phyloP scores from a whole-genome alignment of 2,797 vertebrate genomes.

The Scarus forsteni region DNA sequence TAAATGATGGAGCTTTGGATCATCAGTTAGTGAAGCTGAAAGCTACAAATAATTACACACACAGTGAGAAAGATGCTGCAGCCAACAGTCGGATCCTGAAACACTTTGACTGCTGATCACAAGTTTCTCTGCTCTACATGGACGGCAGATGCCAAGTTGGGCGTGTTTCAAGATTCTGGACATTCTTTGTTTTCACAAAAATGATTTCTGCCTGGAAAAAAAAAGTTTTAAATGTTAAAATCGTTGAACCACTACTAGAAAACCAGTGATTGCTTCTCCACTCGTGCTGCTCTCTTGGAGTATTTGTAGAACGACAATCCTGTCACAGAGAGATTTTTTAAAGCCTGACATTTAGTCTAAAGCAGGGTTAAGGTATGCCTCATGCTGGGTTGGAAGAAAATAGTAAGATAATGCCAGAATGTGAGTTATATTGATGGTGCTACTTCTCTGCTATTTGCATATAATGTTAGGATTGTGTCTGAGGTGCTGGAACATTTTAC shows the following conservation, averaged over 20 bases:
- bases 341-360: slow-evolving; percentile 33
- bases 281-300: not conserved
- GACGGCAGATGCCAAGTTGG: slow-evolving; percentile 45
- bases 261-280: not conserved
- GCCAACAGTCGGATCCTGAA: slow-evolving; percentile 32
- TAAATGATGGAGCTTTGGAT: slow-evolving; percentile 9
- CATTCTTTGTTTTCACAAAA: slow-evolving; percentile 39
- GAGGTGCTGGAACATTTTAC: slow-evolving; percentile 22
- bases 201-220: slow-evolving; percentile 2
- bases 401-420: slow-evolving; percentile 20
- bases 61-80: slow-evolving; percentile 15
- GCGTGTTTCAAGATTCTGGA: slow-evolving; percentile 31
- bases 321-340: slow-evolving; percentile 4
- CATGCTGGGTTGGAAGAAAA: slow-evolving; percentile 13
- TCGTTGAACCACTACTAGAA: not conserved
- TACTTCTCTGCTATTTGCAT: slow-evolving; percentile 29
- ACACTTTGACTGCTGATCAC: slow-evolving; percentile 58
- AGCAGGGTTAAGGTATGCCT: slow-evolving; percentile 17
- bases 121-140: slow-evolving; percentile 53
- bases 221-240: not conserved
- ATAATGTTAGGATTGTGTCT: slow-evolving; percentile 9
- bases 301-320: not conserved
- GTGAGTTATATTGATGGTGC: slow-evolving; percentile 9
- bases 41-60: slow-evolving; percentile 9
- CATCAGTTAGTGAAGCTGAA: slow-evolving; percentile 12